phyloP scores from a whole-genome alignment of 2,113 vertebrate species.

The Python bivittatus region DNA sequence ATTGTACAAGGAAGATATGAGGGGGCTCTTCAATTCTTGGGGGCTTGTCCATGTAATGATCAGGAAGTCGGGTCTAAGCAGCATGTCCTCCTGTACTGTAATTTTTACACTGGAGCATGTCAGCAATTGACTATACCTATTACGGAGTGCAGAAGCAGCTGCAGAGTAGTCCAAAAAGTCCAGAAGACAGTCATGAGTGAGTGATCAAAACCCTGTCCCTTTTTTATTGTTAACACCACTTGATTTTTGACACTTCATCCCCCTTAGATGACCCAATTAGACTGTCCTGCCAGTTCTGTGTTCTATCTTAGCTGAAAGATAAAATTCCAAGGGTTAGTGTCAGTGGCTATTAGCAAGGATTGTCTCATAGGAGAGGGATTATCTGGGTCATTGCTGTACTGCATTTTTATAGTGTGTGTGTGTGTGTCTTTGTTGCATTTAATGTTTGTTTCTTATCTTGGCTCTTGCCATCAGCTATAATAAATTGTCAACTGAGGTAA shows the following conservation, averaged over 20 bases:
- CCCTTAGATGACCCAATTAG: not conserved
- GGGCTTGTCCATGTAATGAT: not conserved
- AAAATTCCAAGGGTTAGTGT: not conserved
- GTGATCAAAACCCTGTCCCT: not conserved
- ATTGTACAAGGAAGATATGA: not conserved
- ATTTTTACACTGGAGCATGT: not conserved
- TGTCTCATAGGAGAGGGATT: not conserved
- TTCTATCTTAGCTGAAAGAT: not conserved
- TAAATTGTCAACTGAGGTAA: not conserved
- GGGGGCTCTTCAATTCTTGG: not conserved
- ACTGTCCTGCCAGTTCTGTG: not conserved
- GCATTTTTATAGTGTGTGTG: not conserved
- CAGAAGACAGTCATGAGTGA: not conserved
- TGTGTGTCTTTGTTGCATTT: not conserved
- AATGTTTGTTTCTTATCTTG: not conserved
- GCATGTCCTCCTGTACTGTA: not conserved
- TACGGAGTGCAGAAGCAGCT: not conserved
- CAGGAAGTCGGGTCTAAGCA: not conserved
- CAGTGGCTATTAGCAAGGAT: not conserved
- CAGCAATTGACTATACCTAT: not conserved
- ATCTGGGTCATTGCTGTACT: not conserved
- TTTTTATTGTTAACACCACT: not conserved
- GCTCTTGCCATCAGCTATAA: not conserved
- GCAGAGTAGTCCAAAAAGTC: not conserved
- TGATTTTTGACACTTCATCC: not conserved